Base-by-base conservation (phyloP, 2,113 vertebrate species). In the Strix aluco region DNA sequence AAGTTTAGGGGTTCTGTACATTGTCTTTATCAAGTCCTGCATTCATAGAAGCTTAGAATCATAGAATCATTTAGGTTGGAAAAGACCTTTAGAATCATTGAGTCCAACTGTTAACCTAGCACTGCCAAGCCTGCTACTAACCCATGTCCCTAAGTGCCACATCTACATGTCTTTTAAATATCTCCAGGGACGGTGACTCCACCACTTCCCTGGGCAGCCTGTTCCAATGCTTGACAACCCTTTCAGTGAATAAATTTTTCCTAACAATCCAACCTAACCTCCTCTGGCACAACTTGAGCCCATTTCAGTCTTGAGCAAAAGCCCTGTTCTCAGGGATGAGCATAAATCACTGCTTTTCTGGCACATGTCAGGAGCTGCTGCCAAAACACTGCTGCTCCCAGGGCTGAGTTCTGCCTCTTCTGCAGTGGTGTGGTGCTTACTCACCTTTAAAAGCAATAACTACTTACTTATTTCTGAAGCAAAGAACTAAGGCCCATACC, bases 101-200 rank as follows among this genome's bases (percentile, higher is more conserved):
- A 66, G 11, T 74, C 51, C 52, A 66, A 0, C 42, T 0, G 0
- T 58, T 23, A 8, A n/a, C 9, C 12, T 47, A 47, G 46, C 9
- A 9, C 13, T 36, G 69, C 13, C 63, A 47, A 78, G 30, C 8
- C 13, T 36, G 52, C 10, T 21, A 21, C 23, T 49, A 40, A 36
- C 10, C 51, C 19, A 5, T 29, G 38, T 81, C 42, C 34, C 9
- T 32, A 23, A 69, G 67, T 3, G 5, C 32, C 7, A 21, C 7
- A 3, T 49, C 34, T 36, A 4, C 10, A 13, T 0, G 0, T 61
- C 21, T 92, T 30, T 17, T 36, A 22, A 75, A 46, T 19, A 19
- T 25, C 32, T 63, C 16, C 34, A 44, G 46, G 16, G 51, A 12
- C 42, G 38, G 8, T 38, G 69, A 34, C 20, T 81, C 21, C 7